These are phyloP conservation scores for Lycophotia porphyrea DNA, from an alignment of 2,888 invertebrate species.

Conservation along the genomic window DNA sequence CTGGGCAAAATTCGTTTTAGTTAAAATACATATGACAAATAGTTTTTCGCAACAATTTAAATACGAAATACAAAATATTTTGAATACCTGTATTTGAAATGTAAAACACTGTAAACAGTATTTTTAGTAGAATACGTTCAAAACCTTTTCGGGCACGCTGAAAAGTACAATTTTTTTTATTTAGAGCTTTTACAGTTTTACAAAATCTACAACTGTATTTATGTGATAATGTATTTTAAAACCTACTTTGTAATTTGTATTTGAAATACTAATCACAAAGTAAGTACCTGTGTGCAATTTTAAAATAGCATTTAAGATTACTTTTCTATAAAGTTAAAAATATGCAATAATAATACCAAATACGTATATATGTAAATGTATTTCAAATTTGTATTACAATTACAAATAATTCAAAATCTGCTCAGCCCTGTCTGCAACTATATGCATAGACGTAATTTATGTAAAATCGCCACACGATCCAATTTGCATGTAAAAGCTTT, in stretches of 20 bases:
- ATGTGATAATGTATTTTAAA: background rate
- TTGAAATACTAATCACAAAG: background rate
- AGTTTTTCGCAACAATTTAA: background rate
- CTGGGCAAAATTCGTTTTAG: background rate
- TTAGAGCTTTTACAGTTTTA: background rate
- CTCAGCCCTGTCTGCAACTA: background rate
- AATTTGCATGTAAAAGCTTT: slow-evolving; percentile 67
- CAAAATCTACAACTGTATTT: background rate
- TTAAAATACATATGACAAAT: background rate
- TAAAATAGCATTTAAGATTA: background rate
- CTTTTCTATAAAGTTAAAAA: background rate
- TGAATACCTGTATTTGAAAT: background rate
- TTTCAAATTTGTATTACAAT: background rate
- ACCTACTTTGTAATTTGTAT: background rate
- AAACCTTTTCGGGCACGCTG: background rate
- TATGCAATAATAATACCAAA: background rate
- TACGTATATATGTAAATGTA: background rate
- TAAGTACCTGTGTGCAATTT: no score
- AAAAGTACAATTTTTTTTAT: background rate
- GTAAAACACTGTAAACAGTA: background rate
- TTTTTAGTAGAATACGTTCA: background rate
- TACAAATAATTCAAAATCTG: background rate
- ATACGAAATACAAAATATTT: background rate
- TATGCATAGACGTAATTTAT: slow-evolving; percentile 55
- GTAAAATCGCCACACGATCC: slow-evolving; percentile 54